A percentile compares a stretch with the other conserved stretches of the same genome.
Evolutionary conservation across 2,888 invertebrate species (phyloP).

Genomic region (Theretra japonica): DNA sequence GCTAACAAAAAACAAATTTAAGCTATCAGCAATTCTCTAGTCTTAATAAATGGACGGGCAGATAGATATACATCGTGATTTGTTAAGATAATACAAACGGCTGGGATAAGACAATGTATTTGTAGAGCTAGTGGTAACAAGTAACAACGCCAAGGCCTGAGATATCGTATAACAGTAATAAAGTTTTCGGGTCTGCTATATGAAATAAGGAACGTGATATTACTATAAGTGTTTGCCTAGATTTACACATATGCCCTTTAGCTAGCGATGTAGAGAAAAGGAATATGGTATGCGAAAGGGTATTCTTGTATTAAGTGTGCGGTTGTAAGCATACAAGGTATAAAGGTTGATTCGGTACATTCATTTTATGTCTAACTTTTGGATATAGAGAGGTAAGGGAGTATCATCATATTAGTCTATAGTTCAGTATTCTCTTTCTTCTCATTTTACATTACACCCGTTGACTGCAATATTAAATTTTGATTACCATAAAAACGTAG

Average conservation of each 20-base stretch:
- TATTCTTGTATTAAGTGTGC: neutral
- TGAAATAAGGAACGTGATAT: slow-evolving; percentile 12
- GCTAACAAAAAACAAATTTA: too few species aligned
- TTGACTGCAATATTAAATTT: too few species aligned
- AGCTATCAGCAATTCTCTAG: too few species aligned
- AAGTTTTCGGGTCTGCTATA: slow-evolving; percentile 4
- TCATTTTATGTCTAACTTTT: too few species aligned
- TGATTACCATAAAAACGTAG: too few species aligned
- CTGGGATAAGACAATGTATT: neutral
- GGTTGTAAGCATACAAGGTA: neutral
- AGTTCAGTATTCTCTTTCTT: too few species aligned
- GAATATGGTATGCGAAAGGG: neutral
- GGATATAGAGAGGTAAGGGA: too few species aligned
- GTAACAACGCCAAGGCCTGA: neutral
- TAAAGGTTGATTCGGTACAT: neutral
- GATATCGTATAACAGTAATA: neutral
- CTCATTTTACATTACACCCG: too few species aligned
- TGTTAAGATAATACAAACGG: too few species aligned
- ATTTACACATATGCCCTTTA: neutral
- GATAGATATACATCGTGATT: too few species aligned
- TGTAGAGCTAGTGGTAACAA: neutral
- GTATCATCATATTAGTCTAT: too few species aligned
- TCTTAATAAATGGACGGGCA: too few species aligned
- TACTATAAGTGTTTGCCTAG: slow-evolving; percentile 13
- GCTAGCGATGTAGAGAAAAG: neutral